Evolutionary conservation across 37 sponge, comb jelly and placozoan genomes (phyloP).

Genomic region (Lycopodina hypogea): DNA sequence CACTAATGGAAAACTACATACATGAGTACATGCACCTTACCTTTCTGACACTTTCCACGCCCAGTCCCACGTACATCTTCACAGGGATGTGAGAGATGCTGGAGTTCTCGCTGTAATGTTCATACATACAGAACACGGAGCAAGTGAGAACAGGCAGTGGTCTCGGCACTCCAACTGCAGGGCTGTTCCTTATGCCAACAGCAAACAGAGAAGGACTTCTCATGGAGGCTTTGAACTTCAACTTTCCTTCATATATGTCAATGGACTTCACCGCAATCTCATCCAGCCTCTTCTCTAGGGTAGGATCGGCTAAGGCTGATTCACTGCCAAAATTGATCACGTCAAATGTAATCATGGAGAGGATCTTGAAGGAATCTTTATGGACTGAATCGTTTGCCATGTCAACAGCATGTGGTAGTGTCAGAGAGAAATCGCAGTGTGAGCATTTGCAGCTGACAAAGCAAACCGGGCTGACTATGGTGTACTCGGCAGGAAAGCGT

Average conservation of each 20-base stretch:
- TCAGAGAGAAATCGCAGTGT: conserved; percentile 6
- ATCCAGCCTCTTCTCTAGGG: background rate
- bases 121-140: conserved; percentile 28
- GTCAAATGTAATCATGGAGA: background rate
- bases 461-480: conserved; percentile 46
- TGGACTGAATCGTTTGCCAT: background rate
- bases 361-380: background rate
- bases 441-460: conserved; percentile 47
- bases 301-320: background rate
- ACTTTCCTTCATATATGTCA: background rate
- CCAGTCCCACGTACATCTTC: conserved; percentile 31
- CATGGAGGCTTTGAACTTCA: conserved; percentile 19
- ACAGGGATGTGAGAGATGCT: conserved; percentile 20
- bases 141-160: conserved; percentile 24
- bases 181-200: conserved; percentile 5
- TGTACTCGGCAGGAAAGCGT: conserved; percentile 24
- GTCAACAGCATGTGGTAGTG: conserved; percentile 29
- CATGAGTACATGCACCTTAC: conserved; percentile 10
- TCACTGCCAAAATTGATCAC: background rate
- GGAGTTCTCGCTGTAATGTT: conserved; percentile 5
- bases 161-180: background rate
- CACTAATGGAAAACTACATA: too few relatives aligned
- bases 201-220: conserved; percentile 41
- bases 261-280: background rate
- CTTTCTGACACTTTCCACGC: conserved; percentile 22